phyloP scores from a whole-genome alignment of 2,113 vertebrate genomes.

The Sclerurus mexicanus region DNA sequence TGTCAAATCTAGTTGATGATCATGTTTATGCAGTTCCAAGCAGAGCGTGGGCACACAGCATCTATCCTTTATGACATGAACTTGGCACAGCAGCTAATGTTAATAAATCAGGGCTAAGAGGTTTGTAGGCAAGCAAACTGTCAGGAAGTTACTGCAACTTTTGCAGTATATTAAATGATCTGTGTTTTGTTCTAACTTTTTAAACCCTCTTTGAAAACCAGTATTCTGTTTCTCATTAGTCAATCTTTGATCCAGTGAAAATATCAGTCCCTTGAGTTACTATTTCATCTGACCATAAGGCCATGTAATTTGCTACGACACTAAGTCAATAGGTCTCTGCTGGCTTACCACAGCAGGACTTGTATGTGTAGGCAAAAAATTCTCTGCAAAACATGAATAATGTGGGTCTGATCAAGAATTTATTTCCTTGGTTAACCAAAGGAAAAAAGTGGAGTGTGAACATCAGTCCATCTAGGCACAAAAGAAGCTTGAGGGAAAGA shows the following conservation, averaged over 20 bases:
- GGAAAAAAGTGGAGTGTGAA: constrained; percentile 22
- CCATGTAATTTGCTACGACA: constrained; percentile 43
- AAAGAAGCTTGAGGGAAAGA: constrained; percentile 18
- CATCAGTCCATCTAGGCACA: constrained; percentile 10
- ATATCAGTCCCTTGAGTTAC: constrained; percentile 37
- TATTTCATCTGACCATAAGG: constrained; percentile 8
- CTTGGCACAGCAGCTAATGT: constrained; percentile 9
- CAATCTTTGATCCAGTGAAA: not conserved
- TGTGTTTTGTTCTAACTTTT: constrained; percentile 12
- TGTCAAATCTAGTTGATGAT: constrained; percentile 50
- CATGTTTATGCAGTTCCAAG: constrained; percentile 33
- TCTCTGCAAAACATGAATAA: constrained; percentile 26
- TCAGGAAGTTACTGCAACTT: constrained; percentile 30
- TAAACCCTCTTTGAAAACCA: not conserved
- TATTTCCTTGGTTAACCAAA: constrained; percentile 45
- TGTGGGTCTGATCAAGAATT: constrained; percentile 43
- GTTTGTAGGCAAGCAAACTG: constrained; percentile 20
- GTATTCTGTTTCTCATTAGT: constrained; percentile 55
- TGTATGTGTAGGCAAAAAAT: constrained; percentile 28
- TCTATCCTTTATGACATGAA: constrained; percentile 1
- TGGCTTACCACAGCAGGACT: constrained; percentile 25
- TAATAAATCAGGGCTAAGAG: constrained; percentile 57
- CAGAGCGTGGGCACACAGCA: not conserved
- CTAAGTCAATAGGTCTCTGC: constrained; percentile 36
- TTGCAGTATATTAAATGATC: not conserved